phyloP scores from a whole-genome alignment of 2,113 vertebrate genomes.

The Onychorhynchus coronatus region DNA sequence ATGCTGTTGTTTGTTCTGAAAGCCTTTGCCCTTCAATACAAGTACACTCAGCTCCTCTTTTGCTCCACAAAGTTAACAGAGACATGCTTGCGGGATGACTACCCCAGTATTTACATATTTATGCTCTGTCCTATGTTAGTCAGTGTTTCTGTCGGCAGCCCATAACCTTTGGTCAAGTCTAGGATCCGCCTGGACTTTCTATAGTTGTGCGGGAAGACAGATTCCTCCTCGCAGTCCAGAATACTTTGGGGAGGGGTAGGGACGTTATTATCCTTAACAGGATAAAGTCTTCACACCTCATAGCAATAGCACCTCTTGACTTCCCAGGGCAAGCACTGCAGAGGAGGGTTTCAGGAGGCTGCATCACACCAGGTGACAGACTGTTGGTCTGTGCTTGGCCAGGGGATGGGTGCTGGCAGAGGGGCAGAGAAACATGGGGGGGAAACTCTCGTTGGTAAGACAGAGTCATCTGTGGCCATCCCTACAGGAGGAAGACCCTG shows the following conservation, averaged over 20 bases:
- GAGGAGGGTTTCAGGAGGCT: not conserved
- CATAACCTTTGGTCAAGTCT: slow-evolving; percentile 42
- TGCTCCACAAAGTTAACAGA: not conserved
- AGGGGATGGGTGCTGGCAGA: not conserved
- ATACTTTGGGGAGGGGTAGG: not conserved
- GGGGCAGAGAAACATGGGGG: not conserved
- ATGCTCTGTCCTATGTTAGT: slow-evolving; percentile 1
- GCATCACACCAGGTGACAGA: not conserved
- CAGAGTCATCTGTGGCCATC: not conserved
- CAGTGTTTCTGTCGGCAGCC: slow-evolving; percentile 39
- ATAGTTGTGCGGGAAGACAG: not conserved
- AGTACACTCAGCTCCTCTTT: not conserved
- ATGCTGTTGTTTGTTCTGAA: not conserved
- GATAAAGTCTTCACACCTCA: not conserved
- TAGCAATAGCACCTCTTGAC: not conserved
- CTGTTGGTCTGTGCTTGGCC: not conserved
- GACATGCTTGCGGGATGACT: not conserved
- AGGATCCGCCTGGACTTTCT: not conserved
- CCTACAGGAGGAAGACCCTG: not conserved
- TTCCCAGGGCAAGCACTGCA: not conserved
- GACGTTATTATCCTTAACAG: not conserved
- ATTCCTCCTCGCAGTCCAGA: not conserved
- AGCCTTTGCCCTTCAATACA: slow-evolving; percentile 7
- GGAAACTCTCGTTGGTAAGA: not conserved
- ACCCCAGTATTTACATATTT: slow-evolving; percentile 47